Percentiles rank a stretch among this genome's conserved stretches.
These are phyloP conservation scores for Gasterosteus nipponicus DNA, from an alignment of 2,113 vertebrate species.

Conservation along the genomic window DNA sequence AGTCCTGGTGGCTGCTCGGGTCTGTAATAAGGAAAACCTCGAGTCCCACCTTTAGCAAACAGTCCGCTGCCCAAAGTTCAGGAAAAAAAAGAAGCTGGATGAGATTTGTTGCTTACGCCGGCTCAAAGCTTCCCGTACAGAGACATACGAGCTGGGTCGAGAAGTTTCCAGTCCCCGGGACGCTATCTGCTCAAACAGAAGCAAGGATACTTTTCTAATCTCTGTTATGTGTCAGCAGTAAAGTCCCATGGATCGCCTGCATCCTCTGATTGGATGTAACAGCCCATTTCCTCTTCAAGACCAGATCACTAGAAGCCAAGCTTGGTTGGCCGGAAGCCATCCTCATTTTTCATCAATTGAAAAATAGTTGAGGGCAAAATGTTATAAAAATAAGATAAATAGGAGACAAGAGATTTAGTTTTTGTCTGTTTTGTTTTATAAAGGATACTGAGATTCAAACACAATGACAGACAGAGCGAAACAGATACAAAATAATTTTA, in stretches of 20 bases:
- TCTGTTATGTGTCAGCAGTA: conserved; percentile 14
- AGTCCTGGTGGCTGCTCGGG: conserved; percentile 47
- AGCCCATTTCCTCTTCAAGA: conserved; percentile 15
- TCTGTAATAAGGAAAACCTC: conserved; percentile 58
- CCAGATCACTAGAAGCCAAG: conserved; percentile 10
- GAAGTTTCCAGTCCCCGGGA: not conserved
- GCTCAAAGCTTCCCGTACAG: conserved; percentile 26
- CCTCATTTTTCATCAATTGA: conserved; percentile 31
- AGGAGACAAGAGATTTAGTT: not conserved
- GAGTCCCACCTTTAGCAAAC: conserved; percentile 80
- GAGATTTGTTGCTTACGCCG: conserved; percentile 24
- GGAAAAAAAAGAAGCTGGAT: conserved; percentile 14
- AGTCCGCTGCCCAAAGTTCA: conserved; percentile 52
- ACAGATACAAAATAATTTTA: not conserved
- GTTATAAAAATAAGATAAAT: not conserved
- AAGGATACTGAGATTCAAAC: not conserved
- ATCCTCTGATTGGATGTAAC: conserved; percentile 45
- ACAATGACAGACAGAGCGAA: not conserved
- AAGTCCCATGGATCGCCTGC: conserved; percentile 24
- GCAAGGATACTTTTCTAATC: conserved; percentile 29
- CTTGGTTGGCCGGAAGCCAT: conserved; percentile 19
- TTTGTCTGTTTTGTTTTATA: not conserved
- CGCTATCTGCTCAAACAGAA: conserved; percentile 30
- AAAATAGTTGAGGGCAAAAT: not conserved
- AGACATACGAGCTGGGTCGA: not conserved